A percentile compares a stretch with the other conserved stretches of the same genome.
phyloP scores from a whole-genome alignment of 2,888 invertebrate species.

The Caenorhabditis sp. region DNA sequence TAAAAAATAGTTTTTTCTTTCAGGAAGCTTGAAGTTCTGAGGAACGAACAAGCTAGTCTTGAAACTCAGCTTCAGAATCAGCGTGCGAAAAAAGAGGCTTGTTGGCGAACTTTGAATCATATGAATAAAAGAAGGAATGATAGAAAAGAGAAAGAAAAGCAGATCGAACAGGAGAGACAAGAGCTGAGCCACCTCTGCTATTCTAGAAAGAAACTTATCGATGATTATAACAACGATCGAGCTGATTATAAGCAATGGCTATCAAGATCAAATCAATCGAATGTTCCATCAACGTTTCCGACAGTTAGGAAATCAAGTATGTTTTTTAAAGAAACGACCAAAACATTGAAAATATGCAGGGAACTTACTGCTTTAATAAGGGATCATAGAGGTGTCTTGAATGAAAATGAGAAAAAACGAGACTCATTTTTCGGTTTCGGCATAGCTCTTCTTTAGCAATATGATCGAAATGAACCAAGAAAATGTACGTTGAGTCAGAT shows the following conservation, averaged over 20 bases:
- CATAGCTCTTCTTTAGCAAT: no score
- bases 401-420: not conserved
- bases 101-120: constrained; percentile 4
- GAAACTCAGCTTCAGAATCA: constrained; percentile 9
- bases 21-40: not conserved
- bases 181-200: constrained; percentile 26
- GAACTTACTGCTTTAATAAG: no score
- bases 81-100: constrained; percentile 11
- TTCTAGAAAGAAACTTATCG: constrained; percentile 38
- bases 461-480: no score
- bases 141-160: constrained; percentile 17
- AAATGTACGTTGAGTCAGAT: no score
- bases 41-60: not conserved
- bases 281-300: constrained; percentile 34
- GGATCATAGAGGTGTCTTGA: no score
- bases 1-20: no score
- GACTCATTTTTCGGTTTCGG: not conserved
- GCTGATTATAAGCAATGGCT: constrained; percentile 48
- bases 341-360: no score
- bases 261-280: constrained; percentile 17
- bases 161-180: constrained; percentile 19
- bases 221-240: constrained; percentile 40
- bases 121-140: constrained; percentile 14
- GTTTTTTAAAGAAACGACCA: no score
- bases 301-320: constrained; percentile 26